Percentiles rank a stretch among this genome's conserved stretches.
Conservation (phyloP, 1,140 invertebrate genomes). For the Triops cancriformis region DNA sequence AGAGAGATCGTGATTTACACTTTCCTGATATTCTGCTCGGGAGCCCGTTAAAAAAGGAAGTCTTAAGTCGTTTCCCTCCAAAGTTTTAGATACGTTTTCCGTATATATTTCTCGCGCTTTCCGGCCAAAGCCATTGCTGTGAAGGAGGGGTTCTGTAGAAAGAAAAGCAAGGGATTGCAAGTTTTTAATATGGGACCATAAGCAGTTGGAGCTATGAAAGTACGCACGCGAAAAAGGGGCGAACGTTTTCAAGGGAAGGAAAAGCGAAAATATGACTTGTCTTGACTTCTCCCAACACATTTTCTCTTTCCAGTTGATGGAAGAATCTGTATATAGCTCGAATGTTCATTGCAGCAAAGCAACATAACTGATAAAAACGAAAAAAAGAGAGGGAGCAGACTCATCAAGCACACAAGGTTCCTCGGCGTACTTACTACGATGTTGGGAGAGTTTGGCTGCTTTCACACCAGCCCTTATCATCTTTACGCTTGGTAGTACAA, state of each 20-base stretch:
- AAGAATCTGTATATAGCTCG: background rate
- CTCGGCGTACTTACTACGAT: background rate
- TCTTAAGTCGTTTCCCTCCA: background rate
- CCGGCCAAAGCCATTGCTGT: background rate
- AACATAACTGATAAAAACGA: background rate
- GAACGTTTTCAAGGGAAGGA: background rate
- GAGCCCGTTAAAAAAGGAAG: constrained; percentile 9
- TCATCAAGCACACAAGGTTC: background rate
- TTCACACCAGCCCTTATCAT: background rate
- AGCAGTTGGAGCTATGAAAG: no score
- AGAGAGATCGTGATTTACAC: background rate
- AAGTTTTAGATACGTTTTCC: background rate
- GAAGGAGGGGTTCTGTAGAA: background rate
- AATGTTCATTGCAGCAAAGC: constrained; percentile 5
- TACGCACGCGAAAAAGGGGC: background rate
- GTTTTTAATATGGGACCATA: background rate
- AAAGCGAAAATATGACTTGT: background rate
- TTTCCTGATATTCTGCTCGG: constrained; percentile 2
- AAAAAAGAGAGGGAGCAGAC: background rate
- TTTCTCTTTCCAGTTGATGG: background rate
- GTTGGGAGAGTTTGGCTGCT: background rate
- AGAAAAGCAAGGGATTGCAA: background rate
- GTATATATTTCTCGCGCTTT: background rate
- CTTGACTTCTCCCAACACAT: background rate
- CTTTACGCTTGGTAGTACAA: constrained; percentile 6